Base-by-base conservation (phyloP, 1,140 invertebrate species). In the Sycobia sp. region DNA sequence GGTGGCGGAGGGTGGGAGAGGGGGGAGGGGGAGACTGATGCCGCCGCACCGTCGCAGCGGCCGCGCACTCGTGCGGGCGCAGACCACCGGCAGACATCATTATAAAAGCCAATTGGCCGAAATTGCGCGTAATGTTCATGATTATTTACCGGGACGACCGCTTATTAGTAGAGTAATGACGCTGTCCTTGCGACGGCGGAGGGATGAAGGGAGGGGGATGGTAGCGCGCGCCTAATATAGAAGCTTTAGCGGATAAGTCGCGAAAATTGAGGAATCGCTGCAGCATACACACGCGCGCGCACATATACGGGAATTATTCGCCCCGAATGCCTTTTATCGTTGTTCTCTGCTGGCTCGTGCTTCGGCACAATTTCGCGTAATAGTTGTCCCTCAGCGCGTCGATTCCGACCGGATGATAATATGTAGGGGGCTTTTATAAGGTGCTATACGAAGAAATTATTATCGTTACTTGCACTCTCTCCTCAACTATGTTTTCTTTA, bases 81-180 rank as follows among this genome's bases (percentile, higher is more conserved):
- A 46, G 61, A 63, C 61, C 61, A 63, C 61, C 61, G 54, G 61
- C 53, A 46, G n/a, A 57, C 54, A 57, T 63, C 53, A 63, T 63
- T 63, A 63, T 63, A 63, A 63, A 57, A 57, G 44, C 54, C 53
- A 63, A 63, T 63, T 63, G 54, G 53, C 43, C 46, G 47, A 63
- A 63, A 63, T 63, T 63, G 23, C 61, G 44, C 53, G 61, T 51
- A 57, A 56, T 63, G 44, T 18, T 63, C 44, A 57, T 57, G 44
- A 57, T 57, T 57, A 57, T 57, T 63, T 63, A 50, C 43, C 13
- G 54, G n/a, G 36, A 56, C 36, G 57, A 57, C 54, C 57, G 61
- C 61, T 63, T 57, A 57, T 63, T 57, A 51, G 34, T 57, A 39
- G 22, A 53, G 16, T 62, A 55, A 62, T 55, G 27, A 61, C 4